Conservation (phyloP, 92 coral and sea anemone genomes). For the Pocillopora grandis region DNA sequence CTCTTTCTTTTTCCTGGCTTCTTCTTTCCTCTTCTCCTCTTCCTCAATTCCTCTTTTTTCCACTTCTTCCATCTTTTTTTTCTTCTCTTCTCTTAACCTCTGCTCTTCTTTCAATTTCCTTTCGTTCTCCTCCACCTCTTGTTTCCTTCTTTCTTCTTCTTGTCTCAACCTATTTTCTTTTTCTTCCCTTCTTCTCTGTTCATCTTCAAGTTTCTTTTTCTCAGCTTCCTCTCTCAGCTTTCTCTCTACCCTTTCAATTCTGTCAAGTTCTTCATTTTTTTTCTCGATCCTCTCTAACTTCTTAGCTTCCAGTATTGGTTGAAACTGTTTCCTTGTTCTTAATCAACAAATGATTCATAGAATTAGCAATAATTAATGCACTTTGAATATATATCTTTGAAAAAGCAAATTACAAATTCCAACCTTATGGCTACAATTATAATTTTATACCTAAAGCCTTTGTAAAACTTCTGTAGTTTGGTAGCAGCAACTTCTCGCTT, state of each 20-base stretch:
- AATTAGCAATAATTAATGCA: neutral
- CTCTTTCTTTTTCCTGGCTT: slow-evolving; percentile 12
- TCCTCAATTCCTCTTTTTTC: slow-evolving; percentile 13
- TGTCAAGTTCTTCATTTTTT: slow-evolving; percentile 56
- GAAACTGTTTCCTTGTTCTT: slow-evolving; percentile 65
- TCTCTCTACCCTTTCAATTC: slow-evolving; percentile 58
- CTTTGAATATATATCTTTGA: too few relatives aligned
- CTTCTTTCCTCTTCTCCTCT: slow-evolving; percentile 5
- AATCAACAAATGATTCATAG: neutral
- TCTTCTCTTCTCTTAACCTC: slow-evolving; percentile 14
- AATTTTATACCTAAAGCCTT: slow-evolving; percentile 72
- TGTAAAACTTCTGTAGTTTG: slow-evolving; percentile 73
- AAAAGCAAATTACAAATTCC: neutral
- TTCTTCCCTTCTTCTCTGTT: slow-evolving; percentile 37
- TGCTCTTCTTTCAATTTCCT: slow-evolving; percentile 25
- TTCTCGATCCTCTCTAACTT: slow-evolving; percentile 38
- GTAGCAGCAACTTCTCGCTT: slow-evolving; percentile 64
- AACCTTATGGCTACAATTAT: neutral
- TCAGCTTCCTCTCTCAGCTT: slow-evolving; percentile 51
- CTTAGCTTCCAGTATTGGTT: slow-evolving; percentile 45
- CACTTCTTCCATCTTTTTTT: slow-evolving; percentile 21
- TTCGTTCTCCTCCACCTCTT: slow-evolving; percentile 33
- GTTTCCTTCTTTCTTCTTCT: slow-evolving; percentile 24
- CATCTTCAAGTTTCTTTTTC: slow-evolving; percentile 49
- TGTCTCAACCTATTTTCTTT: slow-evolving; percentile 27